A percentile compares a stretch with the other conserved stretches of the same genome.
Evolutionary conservation across 2,797 vertebrate genomes (phyloP).

Genomic region (Sebastes itinus): DNA sequence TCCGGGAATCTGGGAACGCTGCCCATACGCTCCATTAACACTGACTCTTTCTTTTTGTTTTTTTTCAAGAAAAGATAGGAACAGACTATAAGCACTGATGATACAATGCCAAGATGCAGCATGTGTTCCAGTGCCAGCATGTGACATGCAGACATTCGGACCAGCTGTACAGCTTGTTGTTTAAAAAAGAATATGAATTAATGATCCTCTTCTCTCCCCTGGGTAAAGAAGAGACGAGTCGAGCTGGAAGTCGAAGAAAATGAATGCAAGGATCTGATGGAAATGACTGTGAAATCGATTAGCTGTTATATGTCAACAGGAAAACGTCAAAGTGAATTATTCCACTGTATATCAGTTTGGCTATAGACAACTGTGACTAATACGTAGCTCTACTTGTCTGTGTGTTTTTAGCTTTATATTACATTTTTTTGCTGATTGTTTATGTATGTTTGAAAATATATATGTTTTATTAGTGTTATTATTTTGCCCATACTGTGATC

Average conservation of each 20-base stretch:
- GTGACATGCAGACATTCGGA: conserved; percentile 4
- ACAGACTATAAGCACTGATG: conserved; percentile 11
- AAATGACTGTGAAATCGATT: neutral
- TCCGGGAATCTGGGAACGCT: conserved; percentile 57
- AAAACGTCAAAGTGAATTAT: conserved; percentile 1
- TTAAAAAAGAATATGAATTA: neutral
- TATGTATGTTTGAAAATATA: too few relatives aligned
- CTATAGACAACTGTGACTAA: too few relatives aligned
- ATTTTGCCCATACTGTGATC: too few relatives aligned
- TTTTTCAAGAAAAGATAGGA: conserved; percentile 12
- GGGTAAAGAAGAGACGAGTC: neutral
- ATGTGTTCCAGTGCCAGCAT: neutral
- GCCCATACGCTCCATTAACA: conserved; percentile 46
- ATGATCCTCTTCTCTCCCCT: neutral
- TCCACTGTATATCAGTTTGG: neutral
- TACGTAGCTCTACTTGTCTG: too few relatives aligned
- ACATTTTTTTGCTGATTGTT: too few relatives aligned
- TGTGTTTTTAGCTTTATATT: too few relatives aligned
- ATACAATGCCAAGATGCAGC: conserved; percentile 23
- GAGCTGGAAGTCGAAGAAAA: neutral
- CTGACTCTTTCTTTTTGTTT: neutral
- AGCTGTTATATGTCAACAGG: neutral
- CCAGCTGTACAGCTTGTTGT: conserved; percentile 10
- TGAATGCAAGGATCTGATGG: neutral
- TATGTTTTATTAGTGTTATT: too few relatives aligned